Evolutionary conservation across 2,888 invertebrate genomes (phyloP).

Genomic region (Andricus curvator): DNA sequence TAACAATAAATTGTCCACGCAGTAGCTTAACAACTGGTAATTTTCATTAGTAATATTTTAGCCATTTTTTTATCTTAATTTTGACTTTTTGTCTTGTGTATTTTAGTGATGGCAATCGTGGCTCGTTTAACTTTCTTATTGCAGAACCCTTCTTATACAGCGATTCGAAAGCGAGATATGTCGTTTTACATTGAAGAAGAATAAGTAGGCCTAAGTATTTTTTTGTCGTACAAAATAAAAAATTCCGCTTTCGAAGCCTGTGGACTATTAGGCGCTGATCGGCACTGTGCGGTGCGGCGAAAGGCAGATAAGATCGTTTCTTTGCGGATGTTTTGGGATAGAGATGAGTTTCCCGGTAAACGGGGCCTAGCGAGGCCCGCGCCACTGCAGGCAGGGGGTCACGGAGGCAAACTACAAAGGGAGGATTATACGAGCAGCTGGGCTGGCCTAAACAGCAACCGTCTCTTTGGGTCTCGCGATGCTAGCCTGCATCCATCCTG

Average conservation of each 20-base stretch:
- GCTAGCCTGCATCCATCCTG: slow-evolving; percentile 46
- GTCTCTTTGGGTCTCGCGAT: slow-evolving; percentile 44
- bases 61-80: too few species aligned
- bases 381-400: slow-evolving; percentile 74
- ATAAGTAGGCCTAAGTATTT: neutral
- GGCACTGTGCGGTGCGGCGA: slow-evolving; percentile 10
- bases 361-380: slow-evolving; percentile 57
- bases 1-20: neutral
- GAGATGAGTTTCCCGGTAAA: slow-evolving; percentile 37
- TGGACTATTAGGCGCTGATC: slow-evolving; percentile 29
- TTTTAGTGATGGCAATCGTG: too few species aligned
- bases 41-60: too few species aligned
- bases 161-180: neutral
- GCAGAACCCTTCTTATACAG: too few species aligned
- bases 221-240: slow-evolving; percentile 9
- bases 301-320: slow-evolving; percentile 31
- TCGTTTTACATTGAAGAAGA: neutral
- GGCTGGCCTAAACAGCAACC: slow-evolving; percentile 66
- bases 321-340: slow-evolving; percentile 33
- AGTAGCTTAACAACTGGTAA: too few species aligned
- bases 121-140: too few species aligned
- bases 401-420: slow-evolving; percentile 78
- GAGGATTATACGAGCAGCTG: slow-evolving; percentile 78
- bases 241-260: slow-evolving; percentile 14
- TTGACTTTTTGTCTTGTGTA: too few species aligned